phyloP scores from a whole-genome alignment of 2,113 vertebrate species.

The Puffinus mauretanicus region DNA sequence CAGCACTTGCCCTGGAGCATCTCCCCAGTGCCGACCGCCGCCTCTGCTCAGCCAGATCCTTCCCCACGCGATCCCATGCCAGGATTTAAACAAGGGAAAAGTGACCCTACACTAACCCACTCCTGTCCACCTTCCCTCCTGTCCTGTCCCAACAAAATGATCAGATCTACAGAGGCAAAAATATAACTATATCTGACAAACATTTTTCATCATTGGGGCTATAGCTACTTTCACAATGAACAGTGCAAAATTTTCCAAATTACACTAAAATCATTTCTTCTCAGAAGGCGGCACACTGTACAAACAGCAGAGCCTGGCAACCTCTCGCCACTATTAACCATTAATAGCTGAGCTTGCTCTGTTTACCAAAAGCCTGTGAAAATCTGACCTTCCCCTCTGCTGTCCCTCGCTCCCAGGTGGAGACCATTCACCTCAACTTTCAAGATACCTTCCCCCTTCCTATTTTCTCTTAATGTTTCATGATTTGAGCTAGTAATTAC shows the following conservation, averaged over 20 bases:
- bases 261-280: background rate
- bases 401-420: background rate
- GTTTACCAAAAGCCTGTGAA: background rate
- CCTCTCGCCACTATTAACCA: background rate
- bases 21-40: rapidly evolving
- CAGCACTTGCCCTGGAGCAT: background rate
- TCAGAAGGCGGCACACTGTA: background rate
- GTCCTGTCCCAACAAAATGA: background rate
- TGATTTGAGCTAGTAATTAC: background rate
- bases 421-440: background rate
- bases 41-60: background rate
- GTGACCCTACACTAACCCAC: background rate
- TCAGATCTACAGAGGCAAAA: background rate
- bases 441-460: background rate
- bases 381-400: background rate
- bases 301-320: background rate
- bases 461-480: background rate
- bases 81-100: background rate
- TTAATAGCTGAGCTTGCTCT: background rate
- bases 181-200: background rate
- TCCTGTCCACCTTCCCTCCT: background rate
- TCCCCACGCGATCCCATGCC: rapidly evolving
- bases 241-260: background rate
- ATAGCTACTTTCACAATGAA: background rate
- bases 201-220: background rate